These are phyloP conservation scores for Danio kyathit DNA, from an alignment of 2,797 vertebrate genomes.

Conservation along the genomic window DNA sequence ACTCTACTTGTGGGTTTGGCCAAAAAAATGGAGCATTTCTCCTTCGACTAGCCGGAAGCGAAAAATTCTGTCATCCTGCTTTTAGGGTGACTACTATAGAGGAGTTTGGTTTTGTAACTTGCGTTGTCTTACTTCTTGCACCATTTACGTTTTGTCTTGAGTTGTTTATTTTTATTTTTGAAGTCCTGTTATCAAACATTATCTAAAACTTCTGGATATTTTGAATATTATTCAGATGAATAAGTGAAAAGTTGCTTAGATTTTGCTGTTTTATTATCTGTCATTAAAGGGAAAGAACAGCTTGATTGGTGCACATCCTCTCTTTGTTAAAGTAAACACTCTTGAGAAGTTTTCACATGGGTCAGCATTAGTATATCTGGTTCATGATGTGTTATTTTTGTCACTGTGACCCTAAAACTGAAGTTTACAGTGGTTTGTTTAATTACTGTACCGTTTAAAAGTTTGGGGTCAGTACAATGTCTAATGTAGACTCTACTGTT, in stretches of 20 bases:
- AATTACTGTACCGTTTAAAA: background rate
- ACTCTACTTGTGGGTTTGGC: slow-evolving; percentile 4
- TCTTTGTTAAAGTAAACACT: background rate
- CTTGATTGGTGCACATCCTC: background rate
- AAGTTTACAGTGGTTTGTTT: background rate
- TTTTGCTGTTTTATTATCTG: background rate
- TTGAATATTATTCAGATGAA: background rate
- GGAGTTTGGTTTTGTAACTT: background rate
- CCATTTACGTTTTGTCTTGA: background rate
- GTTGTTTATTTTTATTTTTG: background rate
- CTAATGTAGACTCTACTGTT: background rate
- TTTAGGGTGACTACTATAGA: background rate
- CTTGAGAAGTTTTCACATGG: background rate
- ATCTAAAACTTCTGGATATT: background rate
- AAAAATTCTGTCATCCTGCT: slow-evolving; percentile 4
- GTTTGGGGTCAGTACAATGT: background rate
- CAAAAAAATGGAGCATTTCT: slow-evolving; percentile 3
- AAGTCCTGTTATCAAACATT: slow-evolving; percentile 3
- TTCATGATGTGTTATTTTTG: background rate
- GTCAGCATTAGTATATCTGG: background rate
- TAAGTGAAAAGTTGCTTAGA: background rate
- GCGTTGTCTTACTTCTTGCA: background rate
- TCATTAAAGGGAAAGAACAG: background rate
- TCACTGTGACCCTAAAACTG: background rate
- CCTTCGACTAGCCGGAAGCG: background rate